Conservation (phyloP, 2,797 vertebrate genomes). For the Neosilurus mollespiculum region DNA sequence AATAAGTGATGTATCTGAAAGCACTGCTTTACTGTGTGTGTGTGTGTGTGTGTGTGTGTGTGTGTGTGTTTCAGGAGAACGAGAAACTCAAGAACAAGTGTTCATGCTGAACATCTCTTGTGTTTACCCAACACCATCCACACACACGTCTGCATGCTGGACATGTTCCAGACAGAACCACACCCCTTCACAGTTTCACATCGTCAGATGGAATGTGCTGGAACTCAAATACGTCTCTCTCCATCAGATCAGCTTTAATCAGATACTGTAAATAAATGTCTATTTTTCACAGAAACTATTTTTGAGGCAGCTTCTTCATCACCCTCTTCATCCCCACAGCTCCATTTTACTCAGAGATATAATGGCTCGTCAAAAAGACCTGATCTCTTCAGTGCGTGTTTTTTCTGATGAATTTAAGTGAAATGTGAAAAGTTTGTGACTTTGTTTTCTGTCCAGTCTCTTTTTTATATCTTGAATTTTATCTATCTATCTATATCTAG, state of each 20-base stretch:
- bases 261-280: background rate
- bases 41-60: background rate
- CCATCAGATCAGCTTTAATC: background rate
- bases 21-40: background rate
- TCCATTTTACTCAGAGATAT: background rate
- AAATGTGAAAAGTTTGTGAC: background rate
- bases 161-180: background rate
- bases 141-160: background rate
- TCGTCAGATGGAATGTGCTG: background rate
- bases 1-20: too few species aligned
- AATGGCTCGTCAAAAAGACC: background rate
- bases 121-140: background rate
- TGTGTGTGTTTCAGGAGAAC: slow-evolving; percentile 30
- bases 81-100: slow-evolving; percentile 32
- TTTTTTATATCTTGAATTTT: background rate
- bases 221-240: background rate
- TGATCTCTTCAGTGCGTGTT: background rate
- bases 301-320: slow-evolving; percentile 4
- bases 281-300: background rate
- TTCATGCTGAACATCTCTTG: background rate
- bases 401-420: background rate
- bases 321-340: too few species aligned
- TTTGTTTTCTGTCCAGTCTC: background rate
- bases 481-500: too few species aligned
- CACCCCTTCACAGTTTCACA: too few species aligned